These are phyloP conservation scores for Corynorhinus townsendii DNA, from an alignment of 2,113 vertebrate species.

Conservation along the genomic window DNA sequence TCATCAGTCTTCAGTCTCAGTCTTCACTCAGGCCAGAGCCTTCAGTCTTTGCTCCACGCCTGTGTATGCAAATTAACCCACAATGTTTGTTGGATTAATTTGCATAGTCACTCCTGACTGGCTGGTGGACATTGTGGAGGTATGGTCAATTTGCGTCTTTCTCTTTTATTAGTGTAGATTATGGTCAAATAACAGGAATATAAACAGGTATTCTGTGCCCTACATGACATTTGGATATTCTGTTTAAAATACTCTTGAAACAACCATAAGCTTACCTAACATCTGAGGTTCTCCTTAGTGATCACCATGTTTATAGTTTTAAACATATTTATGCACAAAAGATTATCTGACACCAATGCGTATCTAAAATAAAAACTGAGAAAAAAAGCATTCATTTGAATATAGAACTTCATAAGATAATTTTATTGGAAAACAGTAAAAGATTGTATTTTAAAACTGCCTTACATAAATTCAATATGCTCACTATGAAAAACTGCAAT, in stretches of 20 bases:
- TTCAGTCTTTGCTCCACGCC: no score
- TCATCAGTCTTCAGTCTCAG: no score
- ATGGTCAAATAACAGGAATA: background rate
- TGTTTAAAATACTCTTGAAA: background rate
- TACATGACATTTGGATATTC: background rate
- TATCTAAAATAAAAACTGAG: background rate
- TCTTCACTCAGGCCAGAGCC: no score
- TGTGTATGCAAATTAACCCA: no score
- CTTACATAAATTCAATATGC: background rate
- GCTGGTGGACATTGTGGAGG: no score
- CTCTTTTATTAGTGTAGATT: background rate
- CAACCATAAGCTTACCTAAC: background rate
- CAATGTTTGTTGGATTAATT: no score
- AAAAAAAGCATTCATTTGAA: background rate
- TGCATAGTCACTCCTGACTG: no score
- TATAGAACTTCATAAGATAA: background rate
- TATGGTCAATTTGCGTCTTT: no score
- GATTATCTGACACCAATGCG: background rate
- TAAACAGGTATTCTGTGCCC: background rate
- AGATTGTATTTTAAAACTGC: background rate
- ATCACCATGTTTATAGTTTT: background rate
- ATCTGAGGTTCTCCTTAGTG: background rate
- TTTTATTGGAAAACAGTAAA: background rate
- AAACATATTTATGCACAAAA: background rate
- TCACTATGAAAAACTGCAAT: background rate